Evolutionary conservation across 2,113 vertebrate genomes (phyloP), one percentile per base, ranked within the genome.

Genomic region (Spheniscus mendiculus): DNA sequence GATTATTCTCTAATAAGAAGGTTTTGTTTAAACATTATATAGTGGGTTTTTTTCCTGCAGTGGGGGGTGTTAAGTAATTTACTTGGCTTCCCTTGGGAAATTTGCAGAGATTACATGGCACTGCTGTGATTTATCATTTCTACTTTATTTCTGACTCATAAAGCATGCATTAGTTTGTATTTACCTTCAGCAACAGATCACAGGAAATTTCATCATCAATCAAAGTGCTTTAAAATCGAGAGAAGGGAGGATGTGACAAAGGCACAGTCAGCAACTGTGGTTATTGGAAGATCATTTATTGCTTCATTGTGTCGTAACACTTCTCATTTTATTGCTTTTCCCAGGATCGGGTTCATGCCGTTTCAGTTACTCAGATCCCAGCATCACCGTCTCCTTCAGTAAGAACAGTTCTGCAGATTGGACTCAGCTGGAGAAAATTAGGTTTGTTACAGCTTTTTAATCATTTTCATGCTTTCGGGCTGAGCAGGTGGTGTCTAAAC

Each of bases 291-390:
- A 88, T 97, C 96, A 80, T 94, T 84, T 92, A 81, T 97, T 83
- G 79, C 93, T 93, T 80, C 63, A 38, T 67, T 86, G 61, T 89
- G 91, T 97, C 56, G 61, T 97, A 98, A 98, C 82, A n/a, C 45
- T 95, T 95, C 87, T 90, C 61, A 66, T 89, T 92, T 83, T 91
- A 76, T 96, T 98, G 61, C 50, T 96, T 79, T 95, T 97, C 94
- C 40, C 98, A 99, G 99, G 99, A 79, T 99, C 99, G 4, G 99
- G 99, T 76, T 99, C 99, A 1, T 99, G 99, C 89, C 99, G 99
- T 67, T 99, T 99, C 93, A 99, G 99, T 97, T 99, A 99, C 95
- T 99, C 99, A 56, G 99, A 99, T 97, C 99, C 99, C 94, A 98
- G 97, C 97, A 99, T 99, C 97, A 97, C 97, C 3, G 99, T 99